Conservation (phyloP, 1,140 invertebrate genomes). For the Bombus fervidus region DNA sequence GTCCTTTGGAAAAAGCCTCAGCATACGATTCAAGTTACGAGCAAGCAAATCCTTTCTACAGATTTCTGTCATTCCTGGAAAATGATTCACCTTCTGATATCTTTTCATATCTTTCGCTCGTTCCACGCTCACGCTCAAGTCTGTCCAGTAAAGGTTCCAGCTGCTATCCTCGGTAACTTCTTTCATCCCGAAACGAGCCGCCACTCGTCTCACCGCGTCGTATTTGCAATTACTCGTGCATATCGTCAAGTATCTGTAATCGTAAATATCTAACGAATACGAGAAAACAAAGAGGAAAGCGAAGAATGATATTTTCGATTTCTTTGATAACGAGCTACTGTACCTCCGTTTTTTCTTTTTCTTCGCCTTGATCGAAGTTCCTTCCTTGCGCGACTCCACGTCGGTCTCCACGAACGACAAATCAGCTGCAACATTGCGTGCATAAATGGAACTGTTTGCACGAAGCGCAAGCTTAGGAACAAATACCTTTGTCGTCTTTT, state of each 20-base stretch:
- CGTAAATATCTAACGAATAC: not conserved
- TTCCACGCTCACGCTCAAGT: constrained; percentile 91
- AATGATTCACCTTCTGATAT: constrained; percentile 95
- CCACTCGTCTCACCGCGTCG: constrained; percentile 87
- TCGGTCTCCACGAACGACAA: constrained; percentile 31
- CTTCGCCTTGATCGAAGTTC: constrained; percentile 20
- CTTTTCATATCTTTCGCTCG: constrained; percentile 94
- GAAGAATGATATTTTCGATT: not conserved
- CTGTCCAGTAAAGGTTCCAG: constrained; percentile 96
- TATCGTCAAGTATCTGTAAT: constrained; percentile 82
- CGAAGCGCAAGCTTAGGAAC: not conserved
- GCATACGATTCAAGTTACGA: constrained; percentile 93
- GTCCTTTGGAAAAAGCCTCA: constrained; percentile 92
- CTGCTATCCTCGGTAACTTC: constrained; percentile 90
- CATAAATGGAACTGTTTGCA: not conserved
- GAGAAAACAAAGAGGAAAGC: not conserved
- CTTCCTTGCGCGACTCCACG: constrained; percentile 34
- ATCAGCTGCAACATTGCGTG: not conserved
- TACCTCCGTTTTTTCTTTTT: constrained; percentile 67
- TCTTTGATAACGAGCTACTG: too few species aligned
- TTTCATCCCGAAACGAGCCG: constrained; percentile 89
- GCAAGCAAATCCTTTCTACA: constrained; percentile 93
- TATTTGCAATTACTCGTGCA: constrained; percentile 90
- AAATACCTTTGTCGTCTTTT: constrained; percentile 41
- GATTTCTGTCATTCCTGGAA: constrained; percentile 96